Percentiles rank a stretch among this genome's conserved stretches.
phyloP scores from a whole-genome alignment of 2,888 invertebrate genomes.

The Apamea epomidion region DNA sequence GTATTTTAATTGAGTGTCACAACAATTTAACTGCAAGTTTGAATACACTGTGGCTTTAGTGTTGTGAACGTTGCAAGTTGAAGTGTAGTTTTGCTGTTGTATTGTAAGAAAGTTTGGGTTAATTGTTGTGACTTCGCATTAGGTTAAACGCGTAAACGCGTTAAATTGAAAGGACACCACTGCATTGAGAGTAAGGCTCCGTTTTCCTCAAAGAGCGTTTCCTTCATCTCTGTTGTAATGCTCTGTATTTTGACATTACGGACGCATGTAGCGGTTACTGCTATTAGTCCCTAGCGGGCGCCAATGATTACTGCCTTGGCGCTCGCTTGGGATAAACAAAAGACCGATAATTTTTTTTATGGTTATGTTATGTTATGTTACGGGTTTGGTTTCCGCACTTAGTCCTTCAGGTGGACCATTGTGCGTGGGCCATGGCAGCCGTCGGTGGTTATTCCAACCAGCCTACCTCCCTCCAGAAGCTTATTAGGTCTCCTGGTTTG shows the following conservation, averaged over 20 bases:
- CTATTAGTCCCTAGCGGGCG: background rate
- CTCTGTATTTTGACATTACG: background rate
- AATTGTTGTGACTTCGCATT: constrained; percentile 14
- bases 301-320: background rate
- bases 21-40: constrained; percentile 36
- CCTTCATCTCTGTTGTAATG: background rate
- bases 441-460: too few relatives aligned
- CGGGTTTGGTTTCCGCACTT: too few relatives aligned
- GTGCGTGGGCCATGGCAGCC: too few relatives aligned
- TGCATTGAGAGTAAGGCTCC: background rate
- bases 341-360: background rate
- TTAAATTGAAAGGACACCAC: background rate
- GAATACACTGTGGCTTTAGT: constrained; percentile 43
- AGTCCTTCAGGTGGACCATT: too few relatives aligned
- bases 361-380: too few relatives aligned
- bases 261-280: background rate
- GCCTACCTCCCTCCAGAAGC: too few relatives aligned
- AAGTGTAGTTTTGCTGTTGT: constrained; percentile 11
- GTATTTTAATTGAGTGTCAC: constrained; percentile 51
- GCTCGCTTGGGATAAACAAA: background rate
- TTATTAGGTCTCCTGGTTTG: too few relatives aligned
- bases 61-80: constrained; percentile 5
- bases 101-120: constrained; percentile 3
- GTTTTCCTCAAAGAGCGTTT: background rate
- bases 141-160: background rate